Evolutionary conservation across 2,888 invertebrate genomes (phyloP).

Genomic region (Acrobasis repandana): DNA sequence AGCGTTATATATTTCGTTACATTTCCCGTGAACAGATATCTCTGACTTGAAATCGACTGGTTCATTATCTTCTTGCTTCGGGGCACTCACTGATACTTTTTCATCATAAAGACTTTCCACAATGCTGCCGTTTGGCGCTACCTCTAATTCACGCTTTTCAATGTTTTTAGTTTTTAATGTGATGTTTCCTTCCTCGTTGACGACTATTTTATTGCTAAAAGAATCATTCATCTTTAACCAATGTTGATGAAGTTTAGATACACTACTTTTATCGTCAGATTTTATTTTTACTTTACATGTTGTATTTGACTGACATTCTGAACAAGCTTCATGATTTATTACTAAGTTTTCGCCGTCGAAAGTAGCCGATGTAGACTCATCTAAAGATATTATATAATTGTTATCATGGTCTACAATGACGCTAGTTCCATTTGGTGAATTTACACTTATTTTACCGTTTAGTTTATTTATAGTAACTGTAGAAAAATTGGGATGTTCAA

Average conservation of each 20-base stretch:
- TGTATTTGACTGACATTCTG: conserved; percentile 56
- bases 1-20: conserved; percentile 56
- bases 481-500: conserved; percentile 81
- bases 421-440: conserved; percentile 61
- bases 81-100: background rate
- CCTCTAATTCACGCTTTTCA: conserved; percentile 32
- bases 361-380: conserved; percentile 53
- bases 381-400: conserved; percentile 58
- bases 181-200: conserved; percentile 66
- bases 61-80: conserved; percentile 17
- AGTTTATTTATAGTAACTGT: conserved; percentile 71
- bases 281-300: conserved; percentile 58
- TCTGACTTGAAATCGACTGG: conserved; percentile 34
- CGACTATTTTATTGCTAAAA: conserved; percentile 54
- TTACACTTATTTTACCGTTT: conserved; percentile 52
- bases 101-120: background rate
- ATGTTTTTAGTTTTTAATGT: conserved; percentile 46
- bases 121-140: background rate
- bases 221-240: conserved; percentile 73
- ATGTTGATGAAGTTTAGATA: conserved; percentile 43
- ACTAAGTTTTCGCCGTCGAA: conserved; percentile 61
- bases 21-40: conserved; percentile 53
- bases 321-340: conserved; percentile 59
- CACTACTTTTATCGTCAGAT: conserved; percentile 40
- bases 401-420: conserved; percentile 52